Base-by-base conservation (phyloP, 1,140 invertebrate genomes). In the Diachasmimorpha longicaudata region DNA sequence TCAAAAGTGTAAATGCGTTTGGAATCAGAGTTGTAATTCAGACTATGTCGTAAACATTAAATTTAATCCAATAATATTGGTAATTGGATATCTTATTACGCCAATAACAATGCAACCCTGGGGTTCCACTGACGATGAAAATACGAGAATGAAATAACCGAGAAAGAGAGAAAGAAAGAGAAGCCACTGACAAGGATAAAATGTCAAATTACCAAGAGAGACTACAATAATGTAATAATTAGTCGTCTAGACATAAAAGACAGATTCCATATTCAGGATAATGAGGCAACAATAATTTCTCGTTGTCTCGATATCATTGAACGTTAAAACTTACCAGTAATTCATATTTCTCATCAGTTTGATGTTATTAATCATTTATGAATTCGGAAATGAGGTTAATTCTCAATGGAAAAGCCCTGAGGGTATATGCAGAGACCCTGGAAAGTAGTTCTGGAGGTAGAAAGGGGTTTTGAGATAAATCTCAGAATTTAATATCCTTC, bases 401-500 rank as follows among this genome's bases (percentile, higher is more conserved):
- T 63, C 23, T 63, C 19, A 25, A 63, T 63, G 58, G 58, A 63
- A 63, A 25, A 63, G 19, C 21, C 58, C 58, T 63, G 5, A 8
- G 58, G 58, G 19, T 63, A 63, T 63, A 63, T 63, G 21, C 58
- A 25, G 21, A 75, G 77, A 72, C 48, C 74, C 73, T 71, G 76
- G 77, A 39, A 70, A 75, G 39, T 46, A 72, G 46, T 63, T 63
- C 58, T 63, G 21, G 69, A 68, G 58, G 70, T 42, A 31, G 58
- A 70, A 48, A 75, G 70, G 77, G 72, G 75, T 79, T 68, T 74
- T 69, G 79, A 82, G 81, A 85, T 85, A 86, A 87, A 86, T 87
- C 83, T 86, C 78, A 81, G 84, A 85, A 86, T 87, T 86, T 85
- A 86, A 86, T 86, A 85, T 86, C 84, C 81, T 85, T 85, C 80